These are phyloP conservation scores for Microtus oregoni DNA, from an alignment of 2,113 vertebrate genomes.

Conservation along the genomic window DNA sequence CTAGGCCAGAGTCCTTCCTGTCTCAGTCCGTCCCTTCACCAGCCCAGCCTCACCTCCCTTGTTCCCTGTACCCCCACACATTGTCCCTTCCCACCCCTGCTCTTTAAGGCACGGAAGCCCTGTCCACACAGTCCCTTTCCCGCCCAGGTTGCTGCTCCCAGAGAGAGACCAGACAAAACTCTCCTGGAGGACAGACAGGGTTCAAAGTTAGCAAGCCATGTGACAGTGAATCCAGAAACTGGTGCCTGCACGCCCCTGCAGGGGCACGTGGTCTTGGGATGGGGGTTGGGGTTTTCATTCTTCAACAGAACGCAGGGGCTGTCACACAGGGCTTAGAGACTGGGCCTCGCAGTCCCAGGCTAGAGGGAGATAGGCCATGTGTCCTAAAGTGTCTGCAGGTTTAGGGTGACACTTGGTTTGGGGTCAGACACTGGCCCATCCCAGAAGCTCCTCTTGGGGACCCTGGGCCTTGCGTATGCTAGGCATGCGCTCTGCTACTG, in stretches of 20 bases:
- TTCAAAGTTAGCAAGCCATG: neutral
- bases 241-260: no score
- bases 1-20: neutral
- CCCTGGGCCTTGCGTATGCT: neutral
- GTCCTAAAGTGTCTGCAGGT: neutral
- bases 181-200: neutral
- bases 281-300: neutral
- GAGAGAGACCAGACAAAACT: neutral
- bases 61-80: neutral
- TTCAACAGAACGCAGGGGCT: neutral
- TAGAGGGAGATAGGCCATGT: neutral
- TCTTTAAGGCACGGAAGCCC: neutral
- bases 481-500: neutral
- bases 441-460: no score
- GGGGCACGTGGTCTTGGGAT: neutral
- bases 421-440: neutral
- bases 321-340: neutral
- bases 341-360: neutral
- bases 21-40: neutral
- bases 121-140: neutral
- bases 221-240: accelerated
- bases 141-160: neutral
- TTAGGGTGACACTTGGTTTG: neutral
- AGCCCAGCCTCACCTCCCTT: neutral
- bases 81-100: neutral